Percentiles rank a stretch among this genome's conserved stretches.
phyloP scores from a whole-genome alignment of 2,888 invertebrate genomes.

The Gymnocheta viridis region DNA sequence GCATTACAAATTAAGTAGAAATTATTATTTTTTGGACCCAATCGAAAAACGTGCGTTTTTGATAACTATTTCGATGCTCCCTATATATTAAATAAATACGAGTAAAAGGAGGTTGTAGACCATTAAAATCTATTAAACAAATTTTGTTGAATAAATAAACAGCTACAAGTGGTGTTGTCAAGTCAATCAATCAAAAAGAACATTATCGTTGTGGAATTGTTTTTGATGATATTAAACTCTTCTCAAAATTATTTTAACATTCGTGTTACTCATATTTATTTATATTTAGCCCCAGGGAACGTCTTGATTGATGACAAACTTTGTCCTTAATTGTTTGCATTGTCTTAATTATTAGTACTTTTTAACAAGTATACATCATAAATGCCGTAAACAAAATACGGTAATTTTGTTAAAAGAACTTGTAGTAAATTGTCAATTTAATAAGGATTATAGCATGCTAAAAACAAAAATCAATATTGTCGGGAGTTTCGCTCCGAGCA shows the following conservation, averaged over 20 bases:
- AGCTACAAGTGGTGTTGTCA: not conserved
- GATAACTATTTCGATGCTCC: too few species aligned
- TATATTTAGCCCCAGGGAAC: not conserved
- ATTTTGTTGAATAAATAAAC: not conserved
- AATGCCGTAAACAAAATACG: not conserved
- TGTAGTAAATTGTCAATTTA: slow-evolving; percentile 20
- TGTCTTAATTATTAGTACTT: slow-evolving; percentile 3
- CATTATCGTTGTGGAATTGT: not conserved
- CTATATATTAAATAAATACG: too few species aligned
- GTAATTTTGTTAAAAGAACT: slow-evolving; percentile 4
- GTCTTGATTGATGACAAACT: not conserved
- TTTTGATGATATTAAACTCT: not conserved
- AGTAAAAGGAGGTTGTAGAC: too few species aligned
- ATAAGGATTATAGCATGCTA: slow-evolving; percentile 15
- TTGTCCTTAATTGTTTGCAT: slow-evolving; percentile 23
- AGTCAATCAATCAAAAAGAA: not conserved
- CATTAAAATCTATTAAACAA: not conserved
- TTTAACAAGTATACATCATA: not conserved
- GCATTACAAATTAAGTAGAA: too few species aligned
- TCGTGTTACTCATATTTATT: not conserved
- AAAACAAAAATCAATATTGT: slow-evolving; percentile 17
- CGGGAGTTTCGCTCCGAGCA: not conserved
- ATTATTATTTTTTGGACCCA: too few species aligned
- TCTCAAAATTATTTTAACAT: not conserved
- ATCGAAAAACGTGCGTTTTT: too few species aligned